Conservation (phyloP, 37 sponge, comb jelly and placozoan genomes). For the Oopsacas minuta region DNA sequence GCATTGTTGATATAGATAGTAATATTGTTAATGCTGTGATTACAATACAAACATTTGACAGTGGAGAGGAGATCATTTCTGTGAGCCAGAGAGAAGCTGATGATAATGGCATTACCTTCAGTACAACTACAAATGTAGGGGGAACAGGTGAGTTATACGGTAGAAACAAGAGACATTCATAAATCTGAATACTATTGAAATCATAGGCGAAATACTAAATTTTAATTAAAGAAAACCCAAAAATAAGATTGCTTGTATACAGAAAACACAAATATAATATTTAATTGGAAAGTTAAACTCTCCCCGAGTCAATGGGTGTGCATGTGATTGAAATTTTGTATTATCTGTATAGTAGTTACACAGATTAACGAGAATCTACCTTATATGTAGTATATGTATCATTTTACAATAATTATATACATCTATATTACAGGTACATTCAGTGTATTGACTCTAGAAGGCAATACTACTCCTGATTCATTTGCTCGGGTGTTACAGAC, state of each 20-base stretch:
- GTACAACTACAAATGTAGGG: background rate
- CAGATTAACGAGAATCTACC: background rate
- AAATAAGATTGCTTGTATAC: too few relatives aligned
- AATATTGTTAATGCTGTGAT: background rate
- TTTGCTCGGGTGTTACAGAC: background rate
- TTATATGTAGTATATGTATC: background rate
- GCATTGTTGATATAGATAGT: background rate
- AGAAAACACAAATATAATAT: too few relatives aligned
- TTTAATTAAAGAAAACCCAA: too few relatives aligned
- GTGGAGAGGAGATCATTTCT: background rate
- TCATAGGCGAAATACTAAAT: too few relatives aligned
- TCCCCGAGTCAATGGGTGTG: too few relatives aligned
- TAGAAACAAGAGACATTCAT: too few relatives aligned
- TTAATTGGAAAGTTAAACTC: too few relatives aligned
- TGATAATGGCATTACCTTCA: background rate
- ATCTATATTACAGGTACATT: background rate
- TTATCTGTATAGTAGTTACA: background rate
- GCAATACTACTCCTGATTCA: background rate
- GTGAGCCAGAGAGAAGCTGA: slow-evolving; percentile 11
- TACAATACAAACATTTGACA: background rate
- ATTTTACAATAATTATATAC: background rate
- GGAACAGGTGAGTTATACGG: background rate
- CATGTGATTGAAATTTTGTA: too few relatives aligned
- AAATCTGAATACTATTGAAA: too few relatives aligned
- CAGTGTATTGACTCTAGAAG: background rate